Conservation (phyloP, 53 echinoderm and acorn worm genomes). For the Mesocentrotus franciscanus region DNA sequence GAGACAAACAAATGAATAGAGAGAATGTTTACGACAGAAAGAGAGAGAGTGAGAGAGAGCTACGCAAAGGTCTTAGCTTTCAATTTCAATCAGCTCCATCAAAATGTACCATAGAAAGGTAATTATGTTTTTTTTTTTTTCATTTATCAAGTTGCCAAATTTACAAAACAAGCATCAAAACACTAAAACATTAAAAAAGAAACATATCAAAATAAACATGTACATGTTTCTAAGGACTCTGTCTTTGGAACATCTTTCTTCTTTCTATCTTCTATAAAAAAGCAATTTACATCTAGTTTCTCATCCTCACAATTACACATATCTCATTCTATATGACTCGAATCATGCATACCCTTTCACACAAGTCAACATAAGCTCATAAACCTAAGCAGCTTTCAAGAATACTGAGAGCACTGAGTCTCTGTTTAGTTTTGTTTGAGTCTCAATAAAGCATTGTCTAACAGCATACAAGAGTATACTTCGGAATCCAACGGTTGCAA, state of each 20-base stretch:
- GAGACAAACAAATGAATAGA: not conserved
- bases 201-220: not conserved
- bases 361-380: not conserved
- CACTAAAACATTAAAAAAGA: not conserved
- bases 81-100: not conserved
- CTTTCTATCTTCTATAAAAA: not conserved
- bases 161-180: slow-evolving; percentile 27
- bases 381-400: not conserved
- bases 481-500: no score
- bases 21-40: not conserved
- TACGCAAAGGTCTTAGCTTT: not conserved
- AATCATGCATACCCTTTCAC: not conserved
- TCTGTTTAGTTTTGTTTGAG: no score
- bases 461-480: no score
- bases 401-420: no score
- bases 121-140: not conserved
- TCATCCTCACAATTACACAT: not conserved
- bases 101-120: not conserved
- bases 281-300: not conserved
- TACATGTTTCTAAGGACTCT: not conserved
- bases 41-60: not conserved
- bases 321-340: not conserved
- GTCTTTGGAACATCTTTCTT: not conserved
- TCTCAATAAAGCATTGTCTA: no score
- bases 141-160: not conserved